Base-by-base conservation (phyloP, 2,113 vertebrate genomes). In the Nesoenas mayeri region DNA sequence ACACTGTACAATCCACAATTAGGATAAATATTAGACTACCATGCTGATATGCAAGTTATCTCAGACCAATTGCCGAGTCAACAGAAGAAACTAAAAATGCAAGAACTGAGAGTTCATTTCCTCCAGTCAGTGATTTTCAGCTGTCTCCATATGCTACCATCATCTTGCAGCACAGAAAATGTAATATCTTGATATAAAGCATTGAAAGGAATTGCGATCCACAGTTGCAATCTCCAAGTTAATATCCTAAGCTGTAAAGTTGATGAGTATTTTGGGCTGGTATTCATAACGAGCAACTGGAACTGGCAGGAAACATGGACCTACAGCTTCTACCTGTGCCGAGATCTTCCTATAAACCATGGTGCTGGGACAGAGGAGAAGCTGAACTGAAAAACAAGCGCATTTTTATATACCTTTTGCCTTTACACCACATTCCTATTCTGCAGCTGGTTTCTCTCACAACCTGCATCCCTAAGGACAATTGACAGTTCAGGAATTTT, bases 401-500 rank as follows among this genome's bases (percentile, higher is more conserved):
- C 51, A 61, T 89, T 92, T 94, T 89, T 70, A 89, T 47, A 31
- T 65, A 47, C 8, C 15, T 82, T 79, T 79, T 12, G 2, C 56
- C 91, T 90, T 73, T 79, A 69, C 1, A 0, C 5, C 51, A 42
- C 40, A 62, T 85, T 95, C 71, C 29, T 70, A 50, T 42, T 42
- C 71, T 61, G 58, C 89, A 71, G n/a, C 81, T 93, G 79, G 25
- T 88, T 96, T 95, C 29, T 80, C 67, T 93, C 90, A 74, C 5
- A 25, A 57, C 72, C 75, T 71, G 80, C 31, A 31, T 15, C 29
- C 74, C 56, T 85, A 95, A 96, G 48, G 72, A 79, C 54, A 91
- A 72, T 7, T 82, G 91, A 93, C 85, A 94, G 85, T 42, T 77
- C 58, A 83, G 60, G 47, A 95, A 62, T 83, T 88, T 95, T 84